Conservation (phyloP, 2,113 vertebrate genomes). For the Tragelaphus buxtoni region DNA sequence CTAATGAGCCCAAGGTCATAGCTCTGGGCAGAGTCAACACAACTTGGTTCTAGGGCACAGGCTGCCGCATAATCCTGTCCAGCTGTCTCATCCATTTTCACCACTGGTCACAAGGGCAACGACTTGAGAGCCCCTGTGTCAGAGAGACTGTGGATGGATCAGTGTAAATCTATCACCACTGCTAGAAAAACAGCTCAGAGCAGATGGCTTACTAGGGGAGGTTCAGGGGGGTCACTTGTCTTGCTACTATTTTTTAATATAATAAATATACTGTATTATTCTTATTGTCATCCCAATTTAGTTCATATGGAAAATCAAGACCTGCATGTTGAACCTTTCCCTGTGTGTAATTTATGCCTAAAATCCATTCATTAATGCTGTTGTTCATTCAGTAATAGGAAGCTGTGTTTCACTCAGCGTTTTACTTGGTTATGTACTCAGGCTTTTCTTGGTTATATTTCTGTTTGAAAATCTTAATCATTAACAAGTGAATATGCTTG, state of each 20-base stretch:
- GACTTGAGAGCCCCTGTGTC: conserved; percentile 26
- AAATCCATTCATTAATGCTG: background rate
- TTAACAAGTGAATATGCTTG: conserved; percentile 33
- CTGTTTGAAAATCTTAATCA: conserved; percentile 58
- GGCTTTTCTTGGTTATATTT: conserved; percentile 35
- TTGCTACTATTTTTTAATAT: background rate
- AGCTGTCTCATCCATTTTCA: conserved; percentile 58
- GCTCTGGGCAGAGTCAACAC: background rate
- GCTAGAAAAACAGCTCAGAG: conserved; percentile 47
- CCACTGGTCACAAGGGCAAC: conserved; percentile 40
- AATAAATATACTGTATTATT: background rate
- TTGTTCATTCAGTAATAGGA: background rate
- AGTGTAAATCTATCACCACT: conserved; percentile 47
- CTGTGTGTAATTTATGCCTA: background rate
- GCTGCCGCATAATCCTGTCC: conserved; percentile 46
- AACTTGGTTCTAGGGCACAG: background rate
- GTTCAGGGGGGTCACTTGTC: background rate
- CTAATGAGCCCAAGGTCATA: conserved; percentile 23
- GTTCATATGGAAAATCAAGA: background rate
- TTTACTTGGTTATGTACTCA: background rate
- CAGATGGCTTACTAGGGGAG: background rate
- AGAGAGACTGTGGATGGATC: conserved; percentile 43
- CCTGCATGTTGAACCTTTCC: background rate
- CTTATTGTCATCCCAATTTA: background rate
- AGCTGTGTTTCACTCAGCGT: background rate